phyloP scores from a whole-genome alignment of 2,888 invertebrate species.

The Andrena minutula region DNA sequence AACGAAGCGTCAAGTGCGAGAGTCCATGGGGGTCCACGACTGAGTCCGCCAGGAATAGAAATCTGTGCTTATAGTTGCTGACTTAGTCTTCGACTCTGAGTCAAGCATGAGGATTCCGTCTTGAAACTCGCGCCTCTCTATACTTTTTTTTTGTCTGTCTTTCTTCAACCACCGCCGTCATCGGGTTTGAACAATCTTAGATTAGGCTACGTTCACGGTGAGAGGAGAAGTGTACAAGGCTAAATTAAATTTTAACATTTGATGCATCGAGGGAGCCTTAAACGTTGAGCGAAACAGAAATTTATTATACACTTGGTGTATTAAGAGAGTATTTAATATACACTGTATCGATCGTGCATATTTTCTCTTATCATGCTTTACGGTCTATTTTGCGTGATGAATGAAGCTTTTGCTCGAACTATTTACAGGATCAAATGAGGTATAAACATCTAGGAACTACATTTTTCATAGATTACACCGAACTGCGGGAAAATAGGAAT shows the following conservation, averaged over 20 bases:
- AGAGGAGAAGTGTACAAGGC: not conserved
- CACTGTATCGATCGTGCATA: not conserved
- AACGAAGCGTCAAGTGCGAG: constrained; percentile 52
- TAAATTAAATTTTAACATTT: too few species aligned
- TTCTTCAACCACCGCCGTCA: constrained; percentile 46
- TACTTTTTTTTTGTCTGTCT: constrained; percentile 35
- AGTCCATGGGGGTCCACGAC: constrained; percentile 74
- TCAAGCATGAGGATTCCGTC: constrained; percentile 69
- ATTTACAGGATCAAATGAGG: constrained; percentile 7
- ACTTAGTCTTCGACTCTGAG: constrained; percentile 69
- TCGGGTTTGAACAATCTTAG: constrained; percentile 43
- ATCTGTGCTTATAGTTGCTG: constrained; percentile 67
- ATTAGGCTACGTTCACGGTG: constrained; percentile 56
- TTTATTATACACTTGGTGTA: not conserved
- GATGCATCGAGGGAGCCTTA: too few species aligned
- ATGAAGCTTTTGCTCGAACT: constrained; percentile 17
- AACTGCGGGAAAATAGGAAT: not conserved
- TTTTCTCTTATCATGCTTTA: constrained; percentile 8
- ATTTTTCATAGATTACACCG: constrained; percentile 8
- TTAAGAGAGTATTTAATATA: constrained; percentile 6
- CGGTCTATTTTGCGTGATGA: constrained; percentile 10
- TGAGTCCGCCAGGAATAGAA: constrained; percentile 73
- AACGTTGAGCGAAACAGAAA: not conserved
- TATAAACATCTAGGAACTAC: not conserved
- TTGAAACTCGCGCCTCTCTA: constrained; percentile 55